Conservation (phyloP, 2,797 vertebrate species). For the Lepus oiostolus region DNA sequence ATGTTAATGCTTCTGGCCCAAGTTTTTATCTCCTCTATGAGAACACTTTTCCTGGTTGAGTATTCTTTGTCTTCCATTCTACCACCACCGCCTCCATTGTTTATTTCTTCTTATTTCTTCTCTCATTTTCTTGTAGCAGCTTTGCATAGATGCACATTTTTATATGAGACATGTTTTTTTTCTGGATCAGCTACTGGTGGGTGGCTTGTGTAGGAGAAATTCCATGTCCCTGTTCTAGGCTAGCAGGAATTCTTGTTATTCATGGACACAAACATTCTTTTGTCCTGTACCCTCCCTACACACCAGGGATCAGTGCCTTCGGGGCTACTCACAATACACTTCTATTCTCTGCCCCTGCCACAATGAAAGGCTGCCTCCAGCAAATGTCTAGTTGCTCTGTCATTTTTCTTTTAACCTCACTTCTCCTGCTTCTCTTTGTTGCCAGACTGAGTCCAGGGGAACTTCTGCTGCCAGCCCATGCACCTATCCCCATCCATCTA, state of each 20-base stretch:
- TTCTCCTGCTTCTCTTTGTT: background rate
- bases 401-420: background rate
- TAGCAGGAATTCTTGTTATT: constrained; percentile 5
- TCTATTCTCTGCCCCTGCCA: background rate
- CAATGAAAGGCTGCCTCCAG: background rate
- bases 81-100: background rate
- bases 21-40: constrained; percentile 22
- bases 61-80: background rate
- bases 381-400: background rate
- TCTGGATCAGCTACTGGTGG: background rate
- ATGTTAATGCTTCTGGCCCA: background rate
- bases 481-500: background rate
- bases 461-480: background rate
- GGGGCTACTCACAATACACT: background rate
- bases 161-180: background rate
- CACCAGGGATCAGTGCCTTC: background rate
- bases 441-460: background rate
- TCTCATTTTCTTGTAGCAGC: background rate
- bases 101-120: background rate
- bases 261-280: background rate
- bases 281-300: background rate
- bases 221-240: background rate
- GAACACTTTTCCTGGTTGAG: background rate
- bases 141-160: background rate
- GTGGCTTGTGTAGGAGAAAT: background rate